Base-by-base conservation (phyloP, 1,140 invertebrate species). In the Carposina sasakii region DNA sequence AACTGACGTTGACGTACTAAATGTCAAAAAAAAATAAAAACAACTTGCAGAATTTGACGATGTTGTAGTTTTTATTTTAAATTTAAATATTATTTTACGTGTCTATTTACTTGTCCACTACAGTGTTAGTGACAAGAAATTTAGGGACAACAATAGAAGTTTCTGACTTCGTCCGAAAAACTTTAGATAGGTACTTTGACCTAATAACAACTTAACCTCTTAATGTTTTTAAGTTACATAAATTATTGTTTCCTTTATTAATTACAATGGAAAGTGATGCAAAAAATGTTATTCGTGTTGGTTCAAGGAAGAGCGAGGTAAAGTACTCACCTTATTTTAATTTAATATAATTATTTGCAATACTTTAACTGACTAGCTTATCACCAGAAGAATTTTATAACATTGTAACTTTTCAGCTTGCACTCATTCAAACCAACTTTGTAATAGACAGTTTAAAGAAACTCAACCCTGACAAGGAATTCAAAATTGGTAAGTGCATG, bases 361-460 rank as follows among this genome's bases (percentile, higher is more conserved):
- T n/a, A n/a, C n/a, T n/a, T n/a, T n/a, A n/a, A n/a, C n/a, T n/a
- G n/a, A n/a, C n/a, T n/a, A n/a, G n/a, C n/a, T n/a, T n/a, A n/a
- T n/a, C n/a, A n/a, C n/a, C n/a, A n/a, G n/a, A n/a, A n/a, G n/a
- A n/a, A n/a, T n/a, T n/a, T n/a, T n/a, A n/a, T n/a, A n/a, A n/a
- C n/a, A 40, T 43, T 30, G 49, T 62, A 48, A 59, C 56, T 2
- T 91, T 92, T 63, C 79, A 93, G 91, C 79, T 94, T 58, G 93
- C 92, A 15, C 76, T 94, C 17, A 92, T 93, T 70, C 93, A 94
- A 82, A 94, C 93, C 6, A 89, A 88, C 72, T 86, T 90, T 87
- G 92, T 94, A 1, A 92, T 94, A 62, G 86, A 89, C 46, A 83
- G 88, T 47, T 75, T 94, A 40, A 89, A 92, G 76, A 87, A 92